Percentiles rank a stretch among this genome's conserved stretches.
phyloP scores from a whole-genome alignment of 1,140 invertebrate genomes.

The Thaumetopoea pityocampa region DNA sequence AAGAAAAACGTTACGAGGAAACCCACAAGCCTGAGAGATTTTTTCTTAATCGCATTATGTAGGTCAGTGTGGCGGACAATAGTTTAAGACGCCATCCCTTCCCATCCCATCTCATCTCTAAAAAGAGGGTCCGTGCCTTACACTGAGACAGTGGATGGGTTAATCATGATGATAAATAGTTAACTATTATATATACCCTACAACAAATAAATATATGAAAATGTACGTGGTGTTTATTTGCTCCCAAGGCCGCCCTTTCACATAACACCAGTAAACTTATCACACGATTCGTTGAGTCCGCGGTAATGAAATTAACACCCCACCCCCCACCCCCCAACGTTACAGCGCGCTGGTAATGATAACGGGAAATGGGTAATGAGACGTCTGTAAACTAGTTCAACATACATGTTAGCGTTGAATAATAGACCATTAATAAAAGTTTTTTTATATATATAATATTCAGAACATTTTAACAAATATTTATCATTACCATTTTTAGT shows the following conservation, averaged over 20 bases:
- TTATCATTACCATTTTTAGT: too few species aligned
- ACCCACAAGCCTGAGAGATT: too few species aligned
- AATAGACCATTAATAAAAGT: constrained; percentile 20
- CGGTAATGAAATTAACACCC: constrained; percentile 73
- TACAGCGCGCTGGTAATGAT: constrained; percentile 10
- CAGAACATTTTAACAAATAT: too few species aligned
- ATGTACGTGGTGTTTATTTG: constrained; percentile 26
- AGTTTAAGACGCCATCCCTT: too few species aligned
- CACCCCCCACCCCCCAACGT: constrained; percentile 32
- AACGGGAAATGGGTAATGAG: constrained; percentile 60
- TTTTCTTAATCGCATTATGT: too few species aligned
- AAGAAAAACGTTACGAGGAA: too few species aligned
- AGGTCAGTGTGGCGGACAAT: too few species aligned
- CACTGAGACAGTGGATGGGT: too few species aligned
- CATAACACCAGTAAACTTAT: constrained; percentile 72
- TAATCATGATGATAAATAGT: too few species aligned
- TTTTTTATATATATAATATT: too few species aligned
- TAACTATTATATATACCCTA: background rate
- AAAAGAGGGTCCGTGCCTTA: too few species aligned
- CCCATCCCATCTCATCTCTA: too few species aligned
- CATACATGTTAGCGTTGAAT: constrained; percentile 45
- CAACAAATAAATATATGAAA: constrained; percentile 7
- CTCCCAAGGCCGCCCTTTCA: constrained; percentile 54
- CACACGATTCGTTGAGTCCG: constrained; percentile 70
- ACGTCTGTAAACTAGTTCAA: constrained; percentile 52